Base-by-base conservation (phyloP, 2,797 vertebrate genomes). In the Sebastiscus albofasciatus region DNA sequence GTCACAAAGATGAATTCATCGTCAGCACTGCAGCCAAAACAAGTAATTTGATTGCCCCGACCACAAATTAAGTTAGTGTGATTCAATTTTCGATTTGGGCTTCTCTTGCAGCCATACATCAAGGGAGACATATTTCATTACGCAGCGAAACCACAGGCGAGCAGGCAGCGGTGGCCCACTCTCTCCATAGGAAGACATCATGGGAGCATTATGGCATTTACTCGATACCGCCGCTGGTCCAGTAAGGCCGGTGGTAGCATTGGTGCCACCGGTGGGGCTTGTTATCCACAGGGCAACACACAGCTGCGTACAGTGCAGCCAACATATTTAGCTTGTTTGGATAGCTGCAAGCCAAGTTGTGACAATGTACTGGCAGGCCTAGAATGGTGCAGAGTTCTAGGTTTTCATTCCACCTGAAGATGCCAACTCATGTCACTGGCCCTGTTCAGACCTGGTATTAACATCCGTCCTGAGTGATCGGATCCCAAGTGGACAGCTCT, bases 11-110 rank as follows among this genome's bases (percentile, higher is more conserved):
- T 96, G 94, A 96, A 96, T 96, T 96, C 92, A 95, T 96, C 90
- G 93, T 94, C 96, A 92, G 93, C 94, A 84, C 92, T 89, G 92
- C 94, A 94, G 96, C 95, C 95, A 95, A 95, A 96, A 96, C 95
- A 96, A 95, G 96, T 96, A 96, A 96, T 96, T 96, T 96, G 95
- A 96, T 96, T 95, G 95, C 94, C 94, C 90, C 91, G 80, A 95
- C 95, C 95, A 94, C 96, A 96, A 96, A 96, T 96, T 95, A 96
- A 96, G 96, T 96, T 96, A 96, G 95, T 93, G 95, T 96, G 96
- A 96, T 96, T 96, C 95, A 96, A 95, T 96, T 96, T 96, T 96
- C 94, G 92, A 96, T 95, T 96, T 94, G 94, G 94, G 92, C 94
- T 90, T 94, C 95, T 96, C 94, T 92, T 88, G 91, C 95, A 94